phyloP scores from a whole-genome alignment of 2,888 invertebrate species.

The Stenurella melanura region DNA sequence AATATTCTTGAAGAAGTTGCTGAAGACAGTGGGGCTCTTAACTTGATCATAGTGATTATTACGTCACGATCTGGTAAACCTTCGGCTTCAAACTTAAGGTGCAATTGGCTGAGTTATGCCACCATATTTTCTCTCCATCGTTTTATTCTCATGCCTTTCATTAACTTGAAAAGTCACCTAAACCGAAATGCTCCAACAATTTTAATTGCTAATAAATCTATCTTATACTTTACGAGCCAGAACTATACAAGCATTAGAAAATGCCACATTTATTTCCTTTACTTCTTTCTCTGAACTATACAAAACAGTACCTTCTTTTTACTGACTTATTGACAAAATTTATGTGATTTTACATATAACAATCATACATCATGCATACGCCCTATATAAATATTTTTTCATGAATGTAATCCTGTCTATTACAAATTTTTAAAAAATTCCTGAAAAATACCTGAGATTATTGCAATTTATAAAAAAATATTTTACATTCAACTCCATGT shows the following conservation, averaged over 20 bases:
- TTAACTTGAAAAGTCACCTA: no score
- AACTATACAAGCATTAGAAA: background rate
- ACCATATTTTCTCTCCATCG: no score
- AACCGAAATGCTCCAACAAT: background rate
- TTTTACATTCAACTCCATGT: conserved; percentile 36
- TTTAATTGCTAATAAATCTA: background rate
- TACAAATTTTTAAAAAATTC: conserved; percentile 34
- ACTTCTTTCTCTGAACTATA: no score
- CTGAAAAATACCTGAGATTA: conserved; percentile 65
- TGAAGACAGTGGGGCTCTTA: no score
- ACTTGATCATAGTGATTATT: no score
- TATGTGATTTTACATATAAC: conserved; percentile 49
- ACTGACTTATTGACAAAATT: conserved; percentile 34
- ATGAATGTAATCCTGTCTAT: conserved; percentile 46
- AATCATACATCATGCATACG: conserved; percentile 57
- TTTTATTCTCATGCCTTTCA: no score
- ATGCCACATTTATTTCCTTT: background rate
- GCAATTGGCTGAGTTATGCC: no score
- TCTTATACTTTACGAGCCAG: background rate
- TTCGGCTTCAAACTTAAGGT: no score
- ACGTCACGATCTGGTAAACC: no score
- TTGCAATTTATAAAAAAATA: conserved; percentile 54
- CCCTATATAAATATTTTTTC: conserved; percentile 51
- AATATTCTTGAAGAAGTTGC: no score
- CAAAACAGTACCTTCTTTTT: conserved; percentile 15